Base-by-base conservation (phyloP, 1,140 invertebrate species). In the Tribolium madens region DNA sequence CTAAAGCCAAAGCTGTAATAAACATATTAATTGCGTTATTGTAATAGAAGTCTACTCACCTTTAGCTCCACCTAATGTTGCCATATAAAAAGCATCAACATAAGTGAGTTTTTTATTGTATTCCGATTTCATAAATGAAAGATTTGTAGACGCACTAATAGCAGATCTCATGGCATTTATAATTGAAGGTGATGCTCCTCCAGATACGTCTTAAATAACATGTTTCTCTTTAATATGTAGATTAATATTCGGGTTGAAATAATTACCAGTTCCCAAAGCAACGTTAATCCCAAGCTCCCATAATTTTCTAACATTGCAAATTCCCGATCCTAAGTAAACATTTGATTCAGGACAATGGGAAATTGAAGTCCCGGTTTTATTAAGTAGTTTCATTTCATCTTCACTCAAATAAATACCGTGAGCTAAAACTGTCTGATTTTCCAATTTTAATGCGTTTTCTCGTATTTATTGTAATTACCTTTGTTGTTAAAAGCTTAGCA, bases 281-380 rank as follows among this genome's bases (percentile, higher is more conserved):
- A 97, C 89, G 83, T 90, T 93, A 3, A 97, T 82, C 0, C 91
- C 90, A 52, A 87, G 84, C 13, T 91, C 83, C 36, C 91, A 84
- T 2, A 96, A 82, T 73, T 89, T 89, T 73, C 90, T 87, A 0
- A 95, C 90, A 83, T 96, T 92, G 82, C 95, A 96, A 0, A 96
- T 81, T 0, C 96, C 96, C 74, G 95, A 97, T 81, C 89, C 88
- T n/a, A 97, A 87, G 81, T 90, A 90, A 4, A 91, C 92, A 85
- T 98, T 98, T 4, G 96, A 97, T 47, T 92, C 91, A 0, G 96
- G 94, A 85, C 96, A 98, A 84, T 97, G 96, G 2, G 94, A 90
- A 6, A 97, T 85, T 1, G 93, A 90, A 9, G 91, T 89, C 2
- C 89, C 89, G 53, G 87, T 87, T 14, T 88, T 73, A 21, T 87